A percentile compares a stretch with the other conserved stretches of the same genome.
phyloP scores from a whole-genome alignment of 2,797 vertebrate genomes.

The Halcyon chelicuti region DNA sequence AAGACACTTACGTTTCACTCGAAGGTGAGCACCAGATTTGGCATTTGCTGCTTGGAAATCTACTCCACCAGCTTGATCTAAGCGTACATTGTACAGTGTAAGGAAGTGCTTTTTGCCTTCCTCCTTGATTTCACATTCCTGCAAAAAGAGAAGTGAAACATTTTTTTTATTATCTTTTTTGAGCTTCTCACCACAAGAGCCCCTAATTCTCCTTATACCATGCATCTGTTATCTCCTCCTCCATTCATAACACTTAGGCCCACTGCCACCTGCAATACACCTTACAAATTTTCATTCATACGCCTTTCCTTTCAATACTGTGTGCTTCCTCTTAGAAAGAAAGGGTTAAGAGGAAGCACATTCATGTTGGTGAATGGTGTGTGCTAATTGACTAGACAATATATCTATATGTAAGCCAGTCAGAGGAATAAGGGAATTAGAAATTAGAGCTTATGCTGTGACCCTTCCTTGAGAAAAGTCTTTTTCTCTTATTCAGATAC shows the following conservation, averaged over 20 bases:
- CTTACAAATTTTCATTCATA: background rate
- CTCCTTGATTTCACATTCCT: slow-evolving; percentile 97
- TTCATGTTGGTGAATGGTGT: background rate
- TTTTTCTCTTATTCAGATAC: background rate
- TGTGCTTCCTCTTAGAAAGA: background rate
- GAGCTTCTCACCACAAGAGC: background rate
- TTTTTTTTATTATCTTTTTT: background rate
- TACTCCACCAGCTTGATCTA: slow-evolving; percentile 90
- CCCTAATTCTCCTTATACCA: background rate
- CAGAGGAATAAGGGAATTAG: background rate
- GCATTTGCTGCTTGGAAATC: slow-evolving; percentile 96
- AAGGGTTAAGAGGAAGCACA: background rate
- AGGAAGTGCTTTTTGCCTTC: slow-evolving; percentile 90
- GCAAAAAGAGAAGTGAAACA: background rate
- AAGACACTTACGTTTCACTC: slow-evolving; percentile 90
- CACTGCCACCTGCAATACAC: background rate
- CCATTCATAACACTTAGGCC: background rate
- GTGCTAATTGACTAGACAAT: background rate
- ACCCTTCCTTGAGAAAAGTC: background rate
- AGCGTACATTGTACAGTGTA: slow-evolving; percentile 89
- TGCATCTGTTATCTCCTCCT: background rate
- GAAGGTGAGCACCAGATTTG: slow-evolving; percentile 92
- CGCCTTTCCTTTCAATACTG: background rate
- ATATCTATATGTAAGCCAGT: background rate
- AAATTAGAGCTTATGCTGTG: background rate